Evolutionary conservation across 2,113 vertebrate genomes (phyloP), one percentile per base, ranked within the genome.

Genomic region (Panthera uncia): DNA sequence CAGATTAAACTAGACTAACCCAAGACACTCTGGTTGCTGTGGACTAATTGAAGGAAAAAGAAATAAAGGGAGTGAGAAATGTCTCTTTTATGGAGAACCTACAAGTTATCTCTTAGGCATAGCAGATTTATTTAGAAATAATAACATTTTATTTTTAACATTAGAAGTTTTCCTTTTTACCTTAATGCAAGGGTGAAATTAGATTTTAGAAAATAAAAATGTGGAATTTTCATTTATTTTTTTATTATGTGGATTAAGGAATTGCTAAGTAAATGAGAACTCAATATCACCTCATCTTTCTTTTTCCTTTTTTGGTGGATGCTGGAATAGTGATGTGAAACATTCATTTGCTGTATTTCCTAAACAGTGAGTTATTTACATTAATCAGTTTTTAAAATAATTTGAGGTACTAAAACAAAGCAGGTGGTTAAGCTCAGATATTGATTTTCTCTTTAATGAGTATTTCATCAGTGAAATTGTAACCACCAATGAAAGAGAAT

Each of bases 391-490:
- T 90, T 92, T 48, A 90, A 96, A 96, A 73, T 90, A 97, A 98
- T 97, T 98, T 61, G 94, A 94, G 65, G 31, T 95, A 89, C 92
- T 97, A 90, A 96, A 97, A 96, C 41, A 95, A 86, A 94, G 78
- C 97, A 83, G 94, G 7, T 31, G 1, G 79, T 81, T 97, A 50
- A 95, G 79, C 95, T 85, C 84, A 50, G 52, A 63, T 97, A 98
- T 97, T 97, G 97, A 98, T 97, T 98, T 98, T 96, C 95, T 97
- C 80, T 93, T 94, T 61, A 94, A 80, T 92, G 15, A 50, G 0
- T 82, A 68, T 94, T 98, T 97, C 95, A 61, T 93, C 90, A 27
- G 87, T 95, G 94, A 97, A 96, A 98, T 92, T 92, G 96, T 96
- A 97, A 98, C 95, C 85, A 69, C 41, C 0, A 4, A 88, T 80